These are phyloP conservation scores for Acrobasis consociella DNA, from an alignment of 2,888 invertebrate genomes.

Conservation along the genomic window DNA sequence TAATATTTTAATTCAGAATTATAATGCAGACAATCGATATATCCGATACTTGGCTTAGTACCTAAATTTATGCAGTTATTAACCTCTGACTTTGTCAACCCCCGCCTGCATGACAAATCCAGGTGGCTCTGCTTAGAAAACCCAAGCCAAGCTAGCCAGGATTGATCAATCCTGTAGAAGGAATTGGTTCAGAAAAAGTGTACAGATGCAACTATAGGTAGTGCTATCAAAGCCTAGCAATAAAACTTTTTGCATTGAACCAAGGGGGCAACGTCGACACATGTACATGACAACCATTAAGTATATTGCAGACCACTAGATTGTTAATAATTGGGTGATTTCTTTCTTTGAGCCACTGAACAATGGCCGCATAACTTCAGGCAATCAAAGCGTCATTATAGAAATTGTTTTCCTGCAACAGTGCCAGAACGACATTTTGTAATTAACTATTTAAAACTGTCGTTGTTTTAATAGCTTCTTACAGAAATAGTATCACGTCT, in stretches of 20 bases:
- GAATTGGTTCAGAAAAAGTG: too few species aligned
- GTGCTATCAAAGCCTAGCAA: background rate
- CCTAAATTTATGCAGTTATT: too few species aligned
- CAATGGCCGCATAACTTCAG: constrained; percentile 49
- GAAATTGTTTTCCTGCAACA: constrained; percentile 47
- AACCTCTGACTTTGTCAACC: too few species aligned
- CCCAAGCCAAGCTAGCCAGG: too few species aligned
- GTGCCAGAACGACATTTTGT: constrained; percentile 18
- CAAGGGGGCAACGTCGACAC: background rate
- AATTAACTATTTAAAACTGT: constrained; percentile 20
- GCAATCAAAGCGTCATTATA: constrained; percentile 51
- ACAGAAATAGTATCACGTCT: background rate
- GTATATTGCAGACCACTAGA: constrained; percentile 15
- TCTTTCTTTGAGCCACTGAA: constrained; percentile 36
- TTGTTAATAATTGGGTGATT: constrained; percentile 26
- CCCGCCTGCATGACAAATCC: too few species aligned
- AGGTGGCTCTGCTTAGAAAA: too few species aligned
- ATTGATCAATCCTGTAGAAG: too few species aligned
- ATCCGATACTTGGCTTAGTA: too few species aligned
- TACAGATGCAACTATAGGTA: too few species aligned
- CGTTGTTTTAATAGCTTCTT: background rate
- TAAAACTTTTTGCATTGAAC: background rate
- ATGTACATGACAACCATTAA: constrained; percentile 17
- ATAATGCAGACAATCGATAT: too few species aligned
- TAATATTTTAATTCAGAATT: too few species aligned